These are phyloP conservation scores for Aptenodytes patagonicus DNA, from an alignment of 2,113 vertebrate genomes.

Conservation along the genomic window DNA sequence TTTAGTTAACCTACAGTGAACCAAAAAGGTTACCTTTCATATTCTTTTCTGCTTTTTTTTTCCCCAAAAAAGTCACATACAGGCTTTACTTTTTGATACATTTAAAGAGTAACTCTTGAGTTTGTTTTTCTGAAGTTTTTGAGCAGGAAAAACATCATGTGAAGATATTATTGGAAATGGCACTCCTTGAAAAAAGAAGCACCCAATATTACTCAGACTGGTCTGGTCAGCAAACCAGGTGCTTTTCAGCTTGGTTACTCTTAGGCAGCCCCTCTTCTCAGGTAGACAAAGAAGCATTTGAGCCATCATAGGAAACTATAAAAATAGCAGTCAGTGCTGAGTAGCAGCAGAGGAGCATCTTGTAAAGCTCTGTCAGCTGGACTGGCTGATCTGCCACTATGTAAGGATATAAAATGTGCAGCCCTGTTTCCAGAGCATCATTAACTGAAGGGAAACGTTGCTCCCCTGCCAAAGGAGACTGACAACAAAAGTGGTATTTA, in stretches of 20 bases:
- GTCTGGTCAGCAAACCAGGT: not conserved
- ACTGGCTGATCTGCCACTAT: not conserved
- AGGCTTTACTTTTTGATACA: not conserved
- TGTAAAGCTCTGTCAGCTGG: not conserved
- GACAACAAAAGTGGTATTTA: not conserved
- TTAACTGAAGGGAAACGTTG: conserved; percentile 1
- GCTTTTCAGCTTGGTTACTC: not conserved
- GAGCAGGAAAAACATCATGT: not conserved
- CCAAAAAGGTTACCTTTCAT: not conserved
- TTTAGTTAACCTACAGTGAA: not conserved
- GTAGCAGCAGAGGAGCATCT: not conserved
- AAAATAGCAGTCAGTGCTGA: not conserved
- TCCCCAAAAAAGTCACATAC: not conserved
- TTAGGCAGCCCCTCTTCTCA: not conserved
- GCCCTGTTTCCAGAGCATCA: conserved; percentile 2
- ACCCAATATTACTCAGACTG: not conserved
- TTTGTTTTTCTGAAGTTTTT: not conserved
- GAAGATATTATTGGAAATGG: not conserved
- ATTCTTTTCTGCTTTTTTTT: not conserved
- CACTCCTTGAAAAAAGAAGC: not conserved
- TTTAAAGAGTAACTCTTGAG: not conserved
- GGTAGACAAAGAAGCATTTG: not conserved
- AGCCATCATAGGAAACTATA: not conserved
- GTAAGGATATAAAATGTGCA: not conserved
- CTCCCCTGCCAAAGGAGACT: not conserved